Evolutionary conservation across 2,797 vertebrate genomes (phyloP).

Genomic region (Artibeus jamaicensis): DNA sequence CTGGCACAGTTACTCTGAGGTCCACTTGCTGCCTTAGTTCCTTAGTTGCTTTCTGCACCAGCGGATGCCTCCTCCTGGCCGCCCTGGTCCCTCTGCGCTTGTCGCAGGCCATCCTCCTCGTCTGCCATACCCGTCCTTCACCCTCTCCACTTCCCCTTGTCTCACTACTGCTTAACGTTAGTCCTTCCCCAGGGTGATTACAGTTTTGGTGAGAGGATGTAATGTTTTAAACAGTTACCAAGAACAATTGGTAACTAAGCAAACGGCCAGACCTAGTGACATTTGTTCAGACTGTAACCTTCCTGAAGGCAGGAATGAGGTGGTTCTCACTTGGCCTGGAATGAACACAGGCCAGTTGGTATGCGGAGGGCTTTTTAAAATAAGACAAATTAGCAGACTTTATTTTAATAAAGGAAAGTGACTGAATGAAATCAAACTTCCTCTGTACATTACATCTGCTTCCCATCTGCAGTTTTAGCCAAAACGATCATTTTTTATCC

Average conservation of each 20-base stretch:
- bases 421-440: slow-evolving; percentile 46
- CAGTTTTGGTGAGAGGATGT: not conserved
- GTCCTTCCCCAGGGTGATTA: not conserved
- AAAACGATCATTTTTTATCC: slow-evolving; percentile 58
- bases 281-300: not conserved
- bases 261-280: not conserved
- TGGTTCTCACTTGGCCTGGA: not conserved
- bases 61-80: not conserved
- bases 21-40: not conserved
- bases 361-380: slow-evolving; percentile 49
- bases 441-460: slow-evolving; percentile 55
- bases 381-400: slow-evolving; percentile 40
- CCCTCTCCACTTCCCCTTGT: not conserved
- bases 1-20: not conserved
- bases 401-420: slow-evolving; percentile 60
- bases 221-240: not conserved
- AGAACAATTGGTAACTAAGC: not conserved
- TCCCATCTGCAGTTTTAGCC: slow-evolving; percentile 62
- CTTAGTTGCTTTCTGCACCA: not conserved
- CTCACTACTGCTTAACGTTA: not conserved
- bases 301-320: slow-evolving; percentile 24
- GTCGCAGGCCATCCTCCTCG: not conserved
- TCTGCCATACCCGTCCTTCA: not conserved
- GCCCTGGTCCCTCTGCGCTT: not conserved
- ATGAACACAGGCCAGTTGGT: not conserved